Evolutionary conservation across 2,888 invertebrate species (phyloP), one percentile per base, ranked within the genome.

Genomic region (Prostheceraeus crozeri): DNA sequence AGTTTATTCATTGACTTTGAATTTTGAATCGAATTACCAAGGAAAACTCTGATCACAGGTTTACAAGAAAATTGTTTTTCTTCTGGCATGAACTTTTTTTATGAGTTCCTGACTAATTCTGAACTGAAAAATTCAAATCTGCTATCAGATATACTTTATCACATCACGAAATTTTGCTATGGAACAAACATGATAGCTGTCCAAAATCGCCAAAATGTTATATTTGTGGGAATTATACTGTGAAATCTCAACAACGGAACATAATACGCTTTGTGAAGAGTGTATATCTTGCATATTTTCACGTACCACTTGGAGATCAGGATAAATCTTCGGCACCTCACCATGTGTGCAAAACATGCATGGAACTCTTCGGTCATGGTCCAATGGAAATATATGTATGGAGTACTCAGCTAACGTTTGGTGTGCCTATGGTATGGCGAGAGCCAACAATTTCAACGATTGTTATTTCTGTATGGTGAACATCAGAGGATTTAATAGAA

Each of bases 251-350:
- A 51, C 16, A 27, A 51, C 23, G 30, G 23, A 21, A 51, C 30
- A 28, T 51, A 51, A 51, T 27, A 19, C 23, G 19, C 30, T 51
- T 51, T 23, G 30, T 51, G n/a, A 51, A 51, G 30, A 21, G 52
- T 51, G 25, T 28, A 14, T 51, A 51, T 27, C 25, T 51, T 27
- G 52, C 52, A 19, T 51, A 51, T 51, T 51, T 51, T 27, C n/a
- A 28, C n/a, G 52, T 51, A 27, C 23, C 23, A 23, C 23, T 51
- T 51, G 23, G 52, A 27, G 52, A 51, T 27, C 52, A 51, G 25
- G 52, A 51, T 23, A 51, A 51, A 51, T n/a, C 8, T 23, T 51
- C 21, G 52, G 52, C 52, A 16, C 52, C 52, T 27, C 52, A 51
- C 30, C 16, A 8, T 19, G 52, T 51, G 25, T 51, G 52, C 52